Evolutionary conservation across 2,113 vertebrate genomes (phyloP), one percentile per base, ranked within the genome.

Genomic region (Cynopterus brachyotis): DNA sequence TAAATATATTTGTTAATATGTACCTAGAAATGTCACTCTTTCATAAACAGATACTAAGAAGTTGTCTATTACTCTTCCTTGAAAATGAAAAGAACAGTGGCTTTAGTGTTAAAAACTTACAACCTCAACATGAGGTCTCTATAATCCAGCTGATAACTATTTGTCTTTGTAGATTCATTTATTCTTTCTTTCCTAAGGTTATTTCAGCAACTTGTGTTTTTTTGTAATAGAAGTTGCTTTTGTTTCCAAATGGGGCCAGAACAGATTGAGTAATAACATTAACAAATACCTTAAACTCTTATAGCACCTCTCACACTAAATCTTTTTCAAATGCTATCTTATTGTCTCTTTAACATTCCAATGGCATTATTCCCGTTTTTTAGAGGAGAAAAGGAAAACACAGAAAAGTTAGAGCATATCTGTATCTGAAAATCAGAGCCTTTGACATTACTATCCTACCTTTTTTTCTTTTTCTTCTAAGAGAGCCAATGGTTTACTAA

Each of bases 191-290:
- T 89, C 40, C 64, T 69, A 64, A 57, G 37, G 84, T 91, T 95
- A 82, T 95, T 95, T 91, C 92, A 90, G 50, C 72, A 95, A 83
- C 37, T 73, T 72, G 45, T 35, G 30, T 75, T 94, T 73, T 73
- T 96, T 90, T 93, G 72, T 84, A 92, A 91, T 50, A 91, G 69
- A 89, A 91, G 24, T 89, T 94, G 75, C 24, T 93, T 95, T 85
- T 96, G 81, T 93, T 95, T 95, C 55, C 32, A 85, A 19, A 17
- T 60, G 93, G 85, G 26, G 76, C 42, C 81, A 69, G 59, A 81
- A 79, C 30, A 42, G 66, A 57, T 97, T 88, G 67, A 73, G 55
- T 92, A 94, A 94, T 81, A 91, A 87, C 59, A 78, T 81, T 95
- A 91, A 95, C 53, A 88, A 89, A 97, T 60, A 86, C 47, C 69